A percentile compares a stretch with the other conserved stretches of the same genome.
These are phyloP conservation scores for Melanitta fusca DNA, from an alignment of 2,797 vertebrate genomes.

Conservation along the genomic window DNA sequence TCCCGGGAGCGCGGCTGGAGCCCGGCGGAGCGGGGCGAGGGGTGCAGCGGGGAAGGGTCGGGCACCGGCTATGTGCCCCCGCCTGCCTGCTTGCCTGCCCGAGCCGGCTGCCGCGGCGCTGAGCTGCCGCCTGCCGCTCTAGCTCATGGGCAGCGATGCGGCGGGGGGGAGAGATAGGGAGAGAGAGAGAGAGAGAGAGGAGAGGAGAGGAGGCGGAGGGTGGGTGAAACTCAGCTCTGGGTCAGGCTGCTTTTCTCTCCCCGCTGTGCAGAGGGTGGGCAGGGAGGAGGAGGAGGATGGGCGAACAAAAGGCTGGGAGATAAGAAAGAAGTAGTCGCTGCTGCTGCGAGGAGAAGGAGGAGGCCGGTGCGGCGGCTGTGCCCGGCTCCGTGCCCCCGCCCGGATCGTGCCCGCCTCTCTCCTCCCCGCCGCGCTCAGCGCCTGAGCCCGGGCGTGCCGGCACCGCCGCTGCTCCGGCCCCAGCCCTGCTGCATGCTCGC, in stretches of 20 bases:
- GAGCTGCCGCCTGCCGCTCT: conserved; percentile 4
- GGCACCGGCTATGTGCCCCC: conserved; percentile 9
- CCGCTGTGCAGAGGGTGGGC: conserved; percentile 54
- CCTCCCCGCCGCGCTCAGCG: conserved; percentile 31
- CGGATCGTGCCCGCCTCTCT: conserved; percentile 16
- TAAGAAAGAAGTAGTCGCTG: conserved; percentile 47
- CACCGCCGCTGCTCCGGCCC: conserved; percentile 4
- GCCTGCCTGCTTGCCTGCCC: not conserved
- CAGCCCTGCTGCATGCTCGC: conserved; percentile 46
- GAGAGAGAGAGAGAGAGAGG: not conserved
- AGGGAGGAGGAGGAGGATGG: conserved; percentile 42
- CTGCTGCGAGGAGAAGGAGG: not conserved
- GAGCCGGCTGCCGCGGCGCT: conserved; percentile 35
- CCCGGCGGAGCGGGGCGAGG: conserved; percentile 24
- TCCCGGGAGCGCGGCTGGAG: conserved; percentile 44
- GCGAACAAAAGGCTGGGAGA: conserved; percentile 68
- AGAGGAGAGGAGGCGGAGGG: not conserved
- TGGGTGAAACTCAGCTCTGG: conserved; percentile 51
- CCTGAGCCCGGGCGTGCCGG: not conserved
- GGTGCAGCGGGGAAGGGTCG: not conserved
- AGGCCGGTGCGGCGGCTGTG: not conserved
- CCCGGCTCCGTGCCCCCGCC: not conserved
- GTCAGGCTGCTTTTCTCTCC: conserved; percentile 50
- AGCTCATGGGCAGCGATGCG: conserved; percentile 65
- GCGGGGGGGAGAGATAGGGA: not conserved